phyloP scores from a whole-genome alignment of 2,888 invertebrate genomes.

The Pelosia muscerda region DNA sequence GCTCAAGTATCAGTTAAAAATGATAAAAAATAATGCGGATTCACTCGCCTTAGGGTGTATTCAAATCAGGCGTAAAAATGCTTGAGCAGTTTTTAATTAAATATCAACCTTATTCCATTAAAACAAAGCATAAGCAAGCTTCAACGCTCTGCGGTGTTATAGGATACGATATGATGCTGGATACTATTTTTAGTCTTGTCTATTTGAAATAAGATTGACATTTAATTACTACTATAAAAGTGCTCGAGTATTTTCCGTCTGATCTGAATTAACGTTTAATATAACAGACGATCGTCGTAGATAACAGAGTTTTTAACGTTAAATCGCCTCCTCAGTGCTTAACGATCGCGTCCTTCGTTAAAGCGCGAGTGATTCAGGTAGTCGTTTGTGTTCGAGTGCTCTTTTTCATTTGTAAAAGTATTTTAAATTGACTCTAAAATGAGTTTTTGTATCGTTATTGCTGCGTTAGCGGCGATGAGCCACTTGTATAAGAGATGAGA shows the following conservation, averaged over 20 bases:
- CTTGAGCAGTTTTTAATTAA: too few relatives aligned
- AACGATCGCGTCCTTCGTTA: constrained; percentile 78
- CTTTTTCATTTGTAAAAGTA: constrained; percentile 77
- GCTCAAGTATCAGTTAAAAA: constrained; percentile 71
- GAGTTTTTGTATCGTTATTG: constrained; percentile 73
- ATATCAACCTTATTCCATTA: too few relatives aligned
- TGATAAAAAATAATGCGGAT: constrained; percentile 84
- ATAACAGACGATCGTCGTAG: constrained; percentile 79
- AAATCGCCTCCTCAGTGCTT: constrained; percentile 76
- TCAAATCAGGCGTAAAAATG: too few relatives aligned
- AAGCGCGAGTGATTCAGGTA: constrained; percentile 81
- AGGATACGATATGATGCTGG: too few relatives aligned
- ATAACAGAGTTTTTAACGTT: constrained; percentile 81
- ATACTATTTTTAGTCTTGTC: too few relatives aligned
- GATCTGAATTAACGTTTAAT: too few relatives aligned
- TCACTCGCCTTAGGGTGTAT: constrained; percentile 73
- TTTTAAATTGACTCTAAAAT: constrained; percentile 63
- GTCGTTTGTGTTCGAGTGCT: constrained; percentile 73
- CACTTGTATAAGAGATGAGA: constrained; percentile 42
- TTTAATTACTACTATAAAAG: too few relatives aligned
- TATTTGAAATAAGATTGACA: too few relatives aligned
- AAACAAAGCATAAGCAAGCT: too few relatives aligned
- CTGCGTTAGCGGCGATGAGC: constrained; percentile 49
- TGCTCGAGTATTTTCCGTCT: too few relatives aligned
- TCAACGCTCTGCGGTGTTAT: too few relatives aligned